Evolutionary conservation across 2,888 invertebrate species (phyloP).

Genomic region (Pseudococcus viburni): DNA sequence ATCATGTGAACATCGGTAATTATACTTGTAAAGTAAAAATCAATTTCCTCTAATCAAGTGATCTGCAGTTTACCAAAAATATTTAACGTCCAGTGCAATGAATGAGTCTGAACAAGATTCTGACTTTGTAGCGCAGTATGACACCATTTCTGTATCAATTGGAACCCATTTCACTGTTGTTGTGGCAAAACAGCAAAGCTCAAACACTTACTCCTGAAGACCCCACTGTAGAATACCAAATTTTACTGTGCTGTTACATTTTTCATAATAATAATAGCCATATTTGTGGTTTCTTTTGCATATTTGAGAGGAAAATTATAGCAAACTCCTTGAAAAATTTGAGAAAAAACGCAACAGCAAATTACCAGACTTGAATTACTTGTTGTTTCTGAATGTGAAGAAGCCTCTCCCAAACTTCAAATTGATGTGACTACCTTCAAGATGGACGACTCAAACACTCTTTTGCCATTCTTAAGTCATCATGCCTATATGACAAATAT

Average conservation of each 20-base stretch:
- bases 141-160: not conserved
- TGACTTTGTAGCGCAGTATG: not conserved
- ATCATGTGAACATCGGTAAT: conserved; percentile 89
- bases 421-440: conserved; percentile 98
- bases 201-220: not conserved
- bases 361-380: conserved; percentile 97
- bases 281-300: conserved; percentile 78
- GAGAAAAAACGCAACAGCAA: conserved; percentile 99
- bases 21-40: conserved; percentile 95
- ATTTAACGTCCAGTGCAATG: conserved; percentile 82
- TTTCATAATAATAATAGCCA: conserved; percentile 85
- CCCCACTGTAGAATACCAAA: conserved; percentile 80
- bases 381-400: conserved; percentile 97
- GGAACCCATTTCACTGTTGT: conserved; percentile 79
- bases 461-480: conserved; percentile 98
- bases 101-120: conserved; percentile 74
- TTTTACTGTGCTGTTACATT: conserved; percentile 70
- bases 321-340: conserved; percentile 92
- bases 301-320: conserved; percentile 92
- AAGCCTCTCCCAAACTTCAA: conserved; percentile 96
- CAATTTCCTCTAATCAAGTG: conserved; percentile 89
- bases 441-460: conserved; percentile 90
- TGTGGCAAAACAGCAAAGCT: conserved; percentile 79
- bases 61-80: conserved; percentile 91
- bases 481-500: conserved; percentile 98